Conservation (phyloP, 2,888 invertebrate species). For the Metellina segmentata region DNA sequence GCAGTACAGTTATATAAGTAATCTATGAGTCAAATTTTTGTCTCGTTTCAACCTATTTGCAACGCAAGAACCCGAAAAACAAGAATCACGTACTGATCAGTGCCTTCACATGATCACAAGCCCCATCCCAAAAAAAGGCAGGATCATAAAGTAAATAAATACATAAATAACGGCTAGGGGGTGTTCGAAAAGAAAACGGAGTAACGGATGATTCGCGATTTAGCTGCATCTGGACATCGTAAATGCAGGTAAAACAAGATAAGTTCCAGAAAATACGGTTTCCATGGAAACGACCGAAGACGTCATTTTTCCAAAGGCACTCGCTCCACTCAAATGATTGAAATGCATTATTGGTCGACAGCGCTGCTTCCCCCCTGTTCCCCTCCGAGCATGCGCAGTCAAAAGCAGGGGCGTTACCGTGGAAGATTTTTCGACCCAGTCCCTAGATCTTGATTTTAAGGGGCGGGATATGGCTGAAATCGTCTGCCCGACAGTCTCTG, state of each 20-base stretch:
- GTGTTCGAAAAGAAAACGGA: neutral
- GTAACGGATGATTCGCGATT: slow-evolving; percentile 63
- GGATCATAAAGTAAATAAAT: slow-evolving; percentile 57
- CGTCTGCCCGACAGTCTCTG: neutral
- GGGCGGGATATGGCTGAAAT: slow-evolving; percentile 56
- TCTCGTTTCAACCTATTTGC: no score
- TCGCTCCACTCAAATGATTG: slow-evolving; percentile 76
- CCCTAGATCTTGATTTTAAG: slow-evolving; percentile 72
- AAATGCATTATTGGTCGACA: slow-evolving; percentile 76
- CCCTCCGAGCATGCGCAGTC: slow-evolving; percentile 51
- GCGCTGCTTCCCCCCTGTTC: slow-evolving; percentile 20
- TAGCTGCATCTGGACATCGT: slow-evolving; percentile 75
- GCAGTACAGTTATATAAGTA: no score
- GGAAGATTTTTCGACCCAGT: slow-evolving; percentile 71
- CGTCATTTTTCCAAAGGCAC: slow-evolving; percentile 76
- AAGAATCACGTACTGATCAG: neutral
- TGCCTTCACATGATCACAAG: neutral
- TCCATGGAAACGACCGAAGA: slow-evolving; percentile 67
- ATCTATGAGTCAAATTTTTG: no score
- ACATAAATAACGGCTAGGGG: slow-evolving; percentile 56
- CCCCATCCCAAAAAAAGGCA: neutral
- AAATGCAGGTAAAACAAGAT: slow-evolving; percentile 76
- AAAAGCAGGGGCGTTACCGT: slow-evolving; percentile 48
- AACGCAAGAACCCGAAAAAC: neutral
- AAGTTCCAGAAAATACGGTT: slow-evolving; percentile 74